Evolutionary conservation across 92 coral and sea anemone species (phyloP), one percentile per base, ranked within the genome.

Genomic region (Paramuricea clavata): DNA sequence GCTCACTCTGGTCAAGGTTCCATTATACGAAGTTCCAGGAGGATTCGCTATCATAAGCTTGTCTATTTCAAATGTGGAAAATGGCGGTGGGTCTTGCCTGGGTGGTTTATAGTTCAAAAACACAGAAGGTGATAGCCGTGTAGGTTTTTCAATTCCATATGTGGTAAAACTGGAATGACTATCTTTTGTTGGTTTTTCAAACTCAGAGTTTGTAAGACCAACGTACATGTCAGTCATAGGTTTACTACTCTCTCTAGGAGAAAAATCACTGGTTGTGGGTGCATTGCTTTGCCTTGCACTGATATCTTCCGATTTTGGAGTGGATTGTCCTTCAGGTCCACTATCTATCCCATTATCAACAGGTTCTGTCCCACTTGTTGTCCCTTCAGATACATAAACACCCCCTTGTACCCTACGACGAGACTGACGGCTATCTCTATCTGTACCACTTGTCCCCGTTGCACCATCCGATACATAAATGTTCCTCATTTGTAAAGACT

Each of bases 361-460:
- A 25, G 42, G 89, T 19, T 88, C 95, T 21, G 62, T 90, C 73
- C 85, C 78, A 76, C 92, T 94, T 50, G 99, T 91, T 26, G 98
- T 94, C 49, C 94, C 93, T 49, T 93, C 98, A 10, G 99, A 94
- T 28, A 97, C 97, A 81, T 97, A 97, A 22, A 94, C 94, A 17
- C 87, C 73, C 25, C 93, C 75, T 32, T 85, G 74, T 15, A 73
- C 31, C 68, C 74, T 83, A 28, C 12, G 72, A 65, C 72, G 8
- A 65, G 39, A 9, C 41, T 27, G 82, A 57, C 27, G 87, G 59
- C 85, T 75, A 87, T 76, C 36, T 81, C 88, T 85, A 50, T 87
- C 83, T 23, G 56, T 79, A 36, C 39, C 87, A 49, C 87, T 86
- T 78, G 93, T 17, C 36, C 93, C 92, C 50, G 88, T 76, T 36